These are phyloP conservation scores for Diorhabda sublineata DNA, from an alignment of 1,140 invertebrate species.

Conservation along the genomic window DNA sequence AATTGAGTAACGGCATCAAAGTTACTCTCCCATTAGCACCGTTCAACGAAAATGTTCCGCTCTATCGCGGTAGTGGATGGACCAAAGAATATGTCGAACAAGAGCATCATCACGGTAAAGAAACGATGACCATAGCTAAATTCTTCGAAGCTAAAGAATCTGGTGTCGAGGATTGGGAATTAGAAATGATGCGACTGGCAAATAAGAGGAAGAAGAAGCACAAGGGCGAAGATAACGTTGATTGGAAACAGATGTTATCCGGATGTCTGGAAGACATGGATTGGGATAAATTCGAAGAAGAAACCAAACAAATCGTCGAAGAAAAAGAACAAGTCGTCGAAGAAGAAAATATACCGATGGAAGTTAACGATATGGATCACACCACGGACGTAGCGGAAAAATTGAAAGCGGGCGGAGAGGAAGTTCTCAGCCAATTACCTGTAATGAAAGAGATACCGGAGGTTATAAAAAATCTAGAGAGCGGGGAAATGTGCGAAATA, in stretches of 20 bases:
- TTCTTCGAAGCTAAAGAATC: slow-evolving; percentile 74
- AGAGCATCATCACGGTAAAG: slow-evolving; percentile 53
- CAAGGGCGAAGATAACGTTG: slow-evolving; percentile 45
- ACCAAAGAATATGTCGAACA: slow-evolving; percentile 57
- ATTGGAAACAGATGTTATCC: slow-evolving; percentile 42
- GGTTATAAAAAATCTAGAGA: slow-evolving; percentile 59
- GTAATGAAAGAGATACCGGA: slow-evolving; percentile 58
- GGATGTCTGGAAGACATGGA: slow-evolving; percentile 43
- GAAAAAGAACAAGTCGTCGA: slow-evolving; percentile 39
- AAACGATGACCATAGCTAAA: slow-evolving; percentile 60
- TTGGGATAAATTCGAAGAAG: slow-evolving; percentile 47
- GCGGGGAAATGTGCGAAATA: slow-evolving; percentile 56
- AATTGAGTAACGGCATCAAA: slow-evolving; percentile 64
- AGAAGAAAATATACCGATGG: slow-evolving; percentile 47
- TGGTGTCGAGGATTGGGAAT: slow-evolving; percentile 56
- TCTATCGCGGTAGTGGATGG: slow-evolving; percentile 61
- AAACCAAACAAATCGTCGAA: slow-evolving; percentile 46
- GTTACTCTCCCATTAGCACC: slow-evolving; percentile 66
- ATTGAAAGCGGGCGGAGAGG: slow-evolving; percentile 51
- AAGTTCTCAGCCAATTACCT: slow-evolving; percentile 55
- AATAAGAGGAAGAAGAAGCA: slow-evolving; percentile 45
- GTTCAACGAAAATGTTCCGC: slow-evolving; percentile 55
- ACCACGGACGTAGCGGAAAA: slow-evolving; percentile 55
- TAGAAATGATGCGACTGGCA: slow-evolving; percentile 44
- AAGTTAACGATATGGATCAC: slow-evolving; percentile 52